Evolutionary conservation across 2,888 invertebrate genomes (phyloP), one percentile per base, ranked within the genome.

Genomic region (Phortica magna): DNA sequence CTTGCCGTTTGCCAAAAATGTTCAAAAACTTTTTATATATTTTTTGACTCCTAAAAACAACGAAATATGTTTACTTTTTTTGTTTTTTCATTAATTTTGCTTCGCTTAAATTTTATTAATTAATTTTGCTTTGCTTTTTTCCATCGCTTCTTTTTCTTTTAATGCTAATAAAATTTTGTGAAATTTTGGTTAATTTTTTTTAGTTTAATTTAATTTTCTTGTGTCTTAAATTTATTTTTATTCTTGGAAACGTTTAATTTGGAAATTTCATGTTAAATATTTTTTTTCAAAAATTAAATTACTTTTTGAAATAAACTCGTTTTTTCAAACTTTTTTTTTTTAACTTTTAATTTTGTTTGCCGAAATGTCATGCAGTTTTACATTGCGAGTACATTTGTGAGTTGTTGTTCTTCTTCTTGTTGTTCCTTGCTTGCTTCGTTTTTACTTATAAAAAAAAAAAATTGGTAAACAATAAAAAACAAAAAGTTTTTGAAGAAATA

Each of bases 31-130:
- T 79, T 79, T 68, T 75, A 55, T 53, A 74, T 75, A 75, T 74
- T 72, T 73, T 80, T 80, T 82, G 83, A 90, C 90, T 90, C 90
- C 90, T 90, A 90, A 90, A 90, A 90, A 90, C 90, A 90, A 90
- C 90, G 80, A 89, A 90, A 89, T 85, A 79, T 83, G 82, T 81
- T 81, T 74, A 77, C 75, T 75, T 79, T 73, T 80, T 85, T 79
- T 48, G 64, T 78, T 82, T 84, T 80, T 79, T 79, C 82, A 79
- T 77, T 80, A 78, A 57, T 76, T 68, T 80, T 73, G 61, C 73
- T 79, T 82, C 70, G 76, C 31, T 42, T 75, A 14, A 31, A 57
- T 68, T 73, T 59, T 71, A 71, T 31, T 71, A 41, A 57, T 70
- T 76, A 83, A 82, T 80, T 84, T 79, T 68, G 53, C 65, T 78